These are phyloP conservation scores for Dasyprocta punctata DNA, from an alignment of 2,113 vertebrate species.

Conservation along the genomic window DNA sequence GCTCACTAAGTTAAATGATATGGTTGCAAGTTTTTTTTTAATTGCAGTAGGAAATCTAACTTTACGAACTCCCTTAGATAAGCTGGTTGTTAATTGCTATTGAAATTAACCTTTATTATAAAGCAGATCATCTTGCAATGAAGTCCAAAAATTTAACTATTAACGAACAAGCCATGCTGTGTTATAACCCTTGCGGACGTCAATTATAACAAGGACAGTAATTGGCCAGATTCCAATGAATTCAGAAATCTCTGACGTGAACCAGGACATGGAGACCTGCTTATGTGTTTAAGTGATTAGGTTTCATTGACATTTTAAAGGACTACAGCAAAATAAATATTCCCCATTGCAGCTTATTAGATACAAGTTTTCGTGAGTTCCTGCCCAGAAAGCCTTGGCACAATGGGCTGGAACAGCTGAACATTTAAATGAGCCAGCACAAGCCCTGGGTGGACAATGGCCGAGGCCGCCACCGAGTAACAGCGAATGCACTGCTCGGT, in stretches of 20 bases:
- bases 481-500: background rate
- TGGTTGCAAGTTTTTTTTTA: background rate
- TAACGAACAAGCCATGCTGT: background rate
- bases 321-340: background rate
- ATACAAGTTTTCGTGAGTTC: background rate
- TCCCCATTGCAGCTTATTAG: too few species aligned
- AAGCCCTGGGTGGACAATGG: background rate
- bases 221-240: background rate
- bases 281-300: background rate
- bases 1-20: background rate
- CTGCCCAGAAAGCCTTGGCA: background rate
- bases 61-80: background rate
- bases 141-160: background rate
- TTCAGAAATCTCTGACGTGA: background rate
- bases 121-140: background rate
- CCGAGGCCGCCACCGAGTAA: background rate
- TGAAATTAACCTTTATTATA: background rate
- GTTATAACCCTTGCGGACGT: too few species aligned
- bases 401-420: rapidly evolving
- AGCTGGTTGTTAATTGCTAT: background rate
- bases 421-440: rapidly evolving
- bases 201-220: background rate
- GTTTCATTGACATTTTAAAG: background rate
- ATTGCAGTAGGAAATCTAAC: background rate
- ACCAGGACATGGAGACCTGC: rapidly evolving